These are phyloP conservation scores for Fukomys damarensis DNA, from an alignment of 2,113 vertebrate genomes.

Conservation along the genomic window DNA sequence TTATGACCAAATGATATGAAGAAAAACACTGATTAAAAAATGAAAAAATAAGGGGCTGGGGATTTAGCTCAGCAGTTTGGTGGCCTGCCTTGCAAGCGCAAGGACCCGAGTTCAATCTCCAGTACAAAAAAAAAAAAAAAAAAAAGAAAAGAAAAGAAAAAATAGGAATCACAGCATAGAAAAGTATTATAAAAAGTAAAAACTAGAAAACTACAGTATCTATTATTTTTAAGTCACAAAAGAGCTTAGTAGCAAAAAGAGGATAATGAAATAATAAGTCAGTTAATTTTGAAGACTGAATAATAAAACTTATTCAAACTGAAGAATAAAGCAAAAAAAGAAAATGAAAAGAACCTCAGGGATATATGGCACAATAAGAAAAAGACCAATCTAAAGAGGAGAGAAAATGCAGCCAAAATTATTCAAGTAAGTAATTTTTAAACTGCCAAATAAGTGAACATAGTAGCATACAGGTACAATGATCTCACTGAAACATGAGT, in stretches of 20 bases:
- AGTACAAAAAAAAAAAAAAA: slow-evolving; percentile 24
- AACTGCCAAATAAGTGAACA: neutral
- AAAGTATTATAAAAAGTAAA: neutral
- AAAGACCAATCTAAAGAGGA: neutral
- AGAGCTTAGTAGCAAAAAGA: neutral
- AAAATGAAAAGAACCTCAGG: neutral
- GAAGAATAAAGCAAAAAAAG: neutral
- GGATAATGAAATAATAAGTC: neutral
- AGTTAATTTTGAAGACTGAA: neutral
- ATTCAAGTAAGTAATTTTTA: neutral
- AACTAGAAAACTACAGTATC: neutral
- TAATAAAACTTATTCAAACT: neutral
- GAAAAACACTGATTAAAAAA: neutral
- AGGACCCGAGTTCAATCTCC: too few species aligned
- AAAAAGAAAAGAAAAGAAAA: slow-evolving; percentile 19
- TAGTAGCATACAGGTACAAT: neutral
- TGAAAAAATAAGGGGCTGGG: too few species aligned
- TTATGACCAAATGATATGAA: neutral
- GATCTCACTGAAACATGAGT: neutral
- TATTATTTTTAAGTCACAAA: neutral
- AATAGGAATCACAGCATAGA: neutral
- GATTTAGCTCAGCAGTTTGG: too few species aligned
- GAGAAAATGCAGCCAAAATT: neutral
- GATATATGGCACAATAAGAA: neutral
- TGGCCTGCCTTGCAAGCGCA: too few species aligned